A percentile compares a stretch with the other conserved stretches of the same genome.
phyloP scores from a whole-genome alignment of 2,113 vertebrate species.

The Carettochelys insculpta region DNA sequence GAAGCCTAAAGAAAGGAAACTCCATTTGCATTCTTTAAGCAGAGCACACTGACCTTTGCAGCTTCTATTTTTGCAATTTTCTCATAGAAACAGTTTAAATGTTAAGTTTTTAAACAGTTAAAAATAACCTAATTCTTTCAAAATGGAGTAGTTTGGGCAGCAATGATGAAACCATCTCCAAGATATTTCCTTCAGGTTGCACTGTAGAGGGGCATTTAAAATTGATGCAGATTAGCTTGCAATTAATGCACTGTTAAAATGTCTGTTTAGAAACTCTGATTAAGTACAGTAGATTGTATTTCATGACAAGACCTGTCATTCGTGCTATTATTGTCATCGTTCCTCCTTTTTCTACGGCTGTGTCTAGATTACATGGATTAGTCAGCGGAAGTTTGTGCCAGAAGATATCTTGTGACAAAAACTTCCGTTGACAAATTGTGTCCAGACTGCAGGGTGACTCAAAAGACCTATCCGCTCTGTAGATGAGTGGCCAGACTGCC shows the following conservation, averaged over 20 bases:
- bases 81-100: slow-evolving; percentile 59
- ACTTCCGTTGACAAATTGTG: no score
- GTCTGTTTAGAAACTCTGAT: slow-evolving; percentile 60
- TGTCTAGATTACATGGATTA: no score
- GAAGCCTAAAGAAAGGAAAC: slow-evolving; percentile 60
- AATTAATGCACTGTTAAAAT: slow-evolving; percentile 36
- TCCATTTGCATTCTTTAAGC: slow-evolving; percentile 47
- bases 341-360: slow-evolving; percentile 54
- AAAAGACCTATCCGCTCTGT: no score
- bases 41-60: slow-evolving; percentile 41
- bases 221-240: slow-evolving; percentile 55
- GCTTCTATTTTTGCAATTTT: slow-evolving; percentile 31
- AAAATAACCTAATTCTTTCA: slow-evolving; percentile 49
- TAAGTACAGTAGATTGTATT: slow-evolving; percentile 56
- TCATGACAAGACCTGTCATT: slow-evolving; percentile 45
- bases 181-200: slow-evolving; percentile 48
- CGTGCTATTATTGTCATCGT: slow-evolving; percentile 23
- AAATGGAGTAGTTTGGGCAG: slow-evolving; percentile 55
- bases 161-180: slow-evolving; percentile 50
- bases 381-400: no score
- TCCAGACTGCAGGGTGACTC: no score
- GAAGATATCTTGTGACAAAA: no score
- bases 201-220: slow-evolving; percentile 17
- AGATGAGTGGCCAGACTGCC: no score
- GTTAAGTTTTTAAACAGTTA: slow-evolving; percentile 58